A percentile compares a stretch with the other conserved stretches of the same genome.
Conservation (phyloP, 2,888 invertebrate genomes). For the Drosophila tanythrix region DNA sequence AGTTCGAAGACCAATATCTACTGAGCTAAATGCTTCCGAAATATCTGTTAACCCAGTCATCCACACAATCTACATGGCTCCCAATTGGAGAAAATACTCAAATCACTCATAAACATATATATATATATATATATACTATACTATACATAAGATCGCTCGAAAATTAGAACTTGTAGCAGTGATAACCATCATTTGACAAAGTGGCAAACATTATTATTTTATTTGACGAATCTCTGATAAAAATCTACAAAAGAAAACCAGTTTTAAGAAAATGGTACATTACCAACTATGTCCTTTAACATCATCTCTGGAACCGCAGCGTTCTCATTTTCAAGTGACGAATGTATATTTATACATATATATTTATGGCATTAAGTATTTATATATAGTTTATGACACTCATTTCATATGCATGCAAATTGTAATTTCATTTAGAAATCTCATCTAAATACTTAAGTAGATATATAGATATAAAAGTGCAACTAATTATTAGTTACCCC, state of each 20-base stretch:
- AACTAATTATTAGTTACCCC: constrained; percentile 58
- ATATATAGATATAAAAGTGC: constrained; percentile 9
- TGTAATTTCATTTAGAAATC: constrained; percentile 29
- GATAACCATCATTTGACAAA: not conserved
- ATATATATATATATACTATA: not conserved
- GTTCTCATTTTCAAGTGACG: not conserved
- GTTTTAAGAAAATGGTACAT: no score
- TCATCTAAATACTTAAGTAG: constrained; percentile 44
- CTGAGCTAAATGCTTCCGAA: constrained; percentile 47
- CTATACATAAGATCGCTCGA: not conserved
- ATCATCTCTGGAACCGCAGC: not conserved
- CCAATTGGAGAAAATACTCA: constrained; percentile 14
- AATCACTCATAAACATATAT: constrained; percentile 1
- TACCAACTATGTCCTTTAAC: not conserved
- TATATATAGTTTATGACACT: constrained; percentile 27
- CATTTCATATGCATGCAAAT: constrained; percentile 23
- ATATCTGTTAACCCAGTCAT: constrained; percentile 24
- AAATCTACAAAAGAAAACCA: not conserved
- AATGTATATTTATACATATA: not conserved
- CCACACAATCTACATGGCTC: constrained; percentile 27
- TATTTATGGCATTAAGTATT: constrained; percentile 36
- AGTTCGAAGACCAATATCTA: constrained; percentile 72
- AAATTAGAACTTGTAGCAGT: not conserved
- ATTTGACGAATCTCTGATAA: not conserved
- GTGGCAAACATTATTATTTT: not conserved